These are phyloP conservation scores for Danaus chrysippus DNA, from an alignment of 2,888 invertebrate genomes.

Conservation along the genomic window DNA sequence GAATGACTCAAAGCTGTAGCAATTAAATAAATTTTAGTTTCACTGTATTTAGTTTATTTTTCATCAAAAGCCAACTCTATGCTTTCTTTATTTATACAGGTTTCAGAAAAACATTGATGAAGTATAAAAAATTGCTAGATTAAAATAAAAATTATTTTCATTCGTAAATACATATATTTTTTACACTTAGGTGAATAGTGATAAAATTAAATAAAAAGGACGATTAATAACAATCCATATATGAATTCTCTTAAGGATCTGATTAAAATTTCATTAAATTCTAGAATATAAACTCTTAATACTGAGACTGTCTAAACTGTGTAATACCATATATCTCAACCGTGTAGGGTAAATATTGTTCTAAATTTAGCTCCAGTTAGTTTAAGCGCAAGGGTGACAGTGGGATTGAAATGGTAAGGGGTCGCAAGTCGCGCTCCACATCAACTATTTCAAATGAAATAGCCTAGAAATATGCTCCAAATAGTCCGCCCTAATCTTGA, in stretches of 20 bases:
- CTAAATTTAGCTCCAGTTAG: constrained; percentile 76
- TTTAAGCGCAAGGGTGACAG: constrained; percentile 55
- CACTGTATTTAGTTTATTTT: constrained; percentile 32
- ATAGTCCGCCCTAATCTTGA: constrained; percentile 76
- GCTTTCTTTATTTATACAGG: neutral
- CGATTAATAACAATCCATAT: too few relatives aligned
- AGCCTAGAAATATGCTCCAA: constrained; percentile 65
- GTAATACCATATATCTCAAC: constrained; percentile 73
- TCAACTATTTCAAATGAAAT: constrained; percentile 73
- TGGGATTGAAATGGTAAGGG: constrained; percentile 43
- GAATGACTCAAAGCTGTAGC: constrained; percentile 50
- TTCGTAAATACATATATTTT: too few relatives aligned
- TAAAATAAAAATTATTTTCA: too few relatives aligned
- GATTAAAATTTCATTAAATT: too few relatives aligned
- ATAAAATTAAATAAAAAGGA: too few relatives aligned
- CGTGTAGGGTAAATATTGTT: constrained; percentile 74
- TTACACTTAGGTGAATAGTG: too few relatives aligned
- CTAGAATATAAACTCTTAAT: constrained; percentile 60
- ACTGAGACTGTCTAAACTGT: constrained; percentile 67
- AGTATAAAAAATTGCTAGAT: too few relatives aligned
- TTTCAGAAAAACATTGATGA: too few relatives aligned
- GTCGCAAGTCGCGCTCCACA: constrained; percentile 70
- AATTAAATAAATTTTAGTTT: constrained; percentile 48
- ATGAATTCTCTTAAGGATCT: too few relatives aligned
- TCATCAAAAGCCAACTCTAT: constrained; percentile 28